These are phyloP conservation scores for Bos indicus DNA, from an alignment of 2,113 vertebrate species.

Conservation along the genomic window DNA sequence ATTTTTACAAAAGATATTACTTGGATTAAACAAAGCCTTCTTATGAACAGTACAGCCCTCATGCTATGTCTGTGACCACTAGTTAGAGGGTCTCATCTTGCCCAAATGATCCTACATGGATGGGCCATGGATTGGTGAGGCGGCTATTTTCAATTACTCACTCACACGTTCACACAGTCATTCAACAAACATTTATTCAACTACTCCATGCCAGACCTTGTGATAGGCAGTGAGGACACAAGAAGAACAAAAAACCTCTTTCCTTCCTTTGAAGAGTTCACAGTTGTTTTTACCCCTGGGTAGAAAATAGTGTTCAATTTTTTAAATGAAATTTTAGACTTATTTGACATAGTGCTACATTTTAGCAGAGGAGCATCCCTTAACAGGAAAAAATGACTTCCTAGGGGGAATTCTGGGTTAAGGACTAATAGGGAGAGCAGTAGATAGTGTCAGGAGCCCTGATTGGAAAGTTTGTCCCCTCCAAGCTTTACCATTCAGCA, in stretches of 20 bases:
- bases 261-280: neutral
- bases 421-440: neutral
- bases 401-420: neutral
- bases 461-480: neutral
- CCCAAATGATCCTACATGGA: neutral
- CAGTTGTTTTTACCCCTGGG: neutral
- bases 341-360: neutral
- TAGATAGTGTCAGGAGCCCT: neutral
- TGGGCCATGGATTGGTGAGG: neutral
- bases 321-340: neutral
- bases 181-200: neutral
- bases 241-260: neutral
- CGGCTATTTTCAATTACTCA: accelerated
- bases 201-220: neutral
- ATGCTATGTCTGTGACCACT: neutral
- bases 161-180: neutral
- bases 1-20: neutral
- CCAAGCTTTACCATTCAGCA: neutral
- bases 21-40: neutral
- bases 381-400: neutral
- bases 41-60: neutral
- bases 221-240: neutral
- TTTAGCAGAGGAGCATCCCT: neutral
- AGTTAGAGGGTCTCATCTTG: neutral
- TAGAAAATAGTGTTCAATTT: neutral